Evolutionary conservation across 2,888 invertebrate genomes (phyloP).

Genomic region (Nomada lathburiana): DNA sequence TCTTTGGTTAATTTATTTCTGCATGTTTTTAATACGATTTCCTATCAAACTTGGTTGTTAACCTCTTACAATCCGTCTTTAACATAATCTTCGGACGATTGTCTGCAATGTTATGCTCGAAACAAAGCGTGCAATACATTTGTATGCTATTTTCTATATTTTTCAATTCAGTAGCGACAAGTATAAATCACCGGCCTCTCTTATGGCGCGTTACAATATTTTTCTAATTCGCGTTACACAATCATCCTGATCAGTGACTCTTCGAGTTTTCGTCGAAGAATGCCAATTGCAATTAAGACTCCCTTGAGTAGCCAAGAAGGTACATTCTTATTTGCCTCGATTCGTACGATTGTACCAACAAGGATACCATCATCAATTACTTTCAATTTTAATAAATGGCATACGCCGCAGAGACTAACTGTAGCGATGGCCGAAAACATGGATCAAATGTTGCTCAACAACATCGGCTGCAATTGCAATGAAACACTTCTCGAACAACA

Average conservation of each 20-base stretch:
- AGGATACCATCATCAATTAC: not conserved
- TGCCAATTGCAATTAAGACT: constrained; percentile 11
- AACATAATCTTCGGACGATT: not conserved
- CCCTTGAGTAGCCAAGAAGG: not conserved
- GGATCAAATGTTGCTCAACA: too few species aligned
- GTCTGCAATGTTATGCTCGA: too few species aligned
- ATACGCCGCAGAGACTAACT: not conserved
- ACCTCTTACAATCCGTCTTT: not conserved
- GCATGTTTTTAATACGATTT: not conserved
- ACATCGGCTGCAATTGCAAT: not conserved
- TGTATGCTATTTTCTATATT: not conserved
- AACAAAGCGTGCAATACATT: not conserved
- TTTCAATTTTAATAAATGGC: not conserved
- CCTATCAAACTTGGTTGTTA: constrained; percentile 9
- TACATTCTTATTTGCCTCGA: not conserved
- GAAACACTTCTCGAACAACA: not conserved
- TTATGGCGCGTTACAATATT: not conserved
- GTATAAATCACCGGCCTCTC: too few species aligned
- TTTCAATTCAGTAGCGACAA: not conserved
- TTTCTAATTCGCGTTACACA: not conserved
- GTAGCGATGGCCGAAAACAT: not conserved
- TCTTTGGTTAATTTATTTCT: not conserved
- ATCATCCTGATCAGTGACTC: not conserved
- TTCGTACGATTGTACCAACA: not conserved
- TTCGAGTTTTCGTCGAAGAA: not conserved